Percentiles rank a stretch among this genome's conserved stretches.
phyloP scores from a whole-genome alignment of 2,113 vertebrate genomes.

The Psettodes erumei region DNA sequence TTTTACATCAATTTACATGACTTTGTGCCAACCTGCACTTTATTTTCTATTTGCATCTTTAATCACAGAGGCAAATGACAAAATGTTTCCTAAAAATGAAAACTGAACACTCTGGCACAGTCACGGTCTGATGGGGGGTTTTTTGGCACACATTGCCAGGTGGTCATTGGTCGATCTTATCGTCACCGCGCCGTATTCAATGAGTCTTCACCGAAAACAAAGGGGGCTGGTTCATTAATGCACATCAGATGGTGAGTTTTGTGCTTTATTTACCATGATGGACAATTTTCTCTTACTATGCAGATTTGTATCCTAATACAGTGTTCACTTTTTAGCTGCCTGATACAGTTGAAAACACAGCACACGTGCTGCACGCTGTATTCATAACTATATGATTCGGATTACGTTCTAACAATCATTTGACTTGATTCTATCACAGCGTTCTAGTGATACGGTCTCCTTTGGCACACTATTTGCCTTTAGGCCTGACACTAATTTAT shows the following conservation, averaged over 20 bases:
- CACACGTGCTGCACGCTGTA: not conserved
- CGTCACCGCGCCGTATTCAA: no score
- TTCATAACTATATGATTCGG: no score
- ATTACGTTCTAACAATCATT: conserved; percentile 19
- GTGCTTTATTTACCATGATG: not conserved
- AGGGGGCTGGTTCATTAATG: not conserved
- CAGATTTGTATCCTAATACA: conserved; percentile 17
- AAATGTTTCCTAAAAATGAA: not conserved
- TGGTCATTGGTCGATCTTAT: conserved; percentile 21
- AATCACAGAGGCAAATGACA: not conserved
- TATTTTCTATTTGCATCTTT: not conserved
- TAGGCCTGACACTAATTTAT: conserved; percentile 23
- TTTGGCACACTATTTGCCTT: conserved; percentile 37
- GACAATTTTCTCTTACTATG: not conserved
- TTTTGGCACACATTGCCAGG: not conserved
- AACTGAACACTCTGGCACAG: not conserved
- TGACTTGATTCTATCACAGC: not conserved
- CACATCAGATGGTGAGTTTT: not conserved
- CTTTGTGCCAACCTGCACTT: not conserved
- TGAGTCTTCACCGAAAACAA: conserved; percentile 14
- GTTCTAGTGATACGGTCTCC: conserved; percentile 27
- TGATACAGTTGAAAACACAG: conserved; percentile 1
- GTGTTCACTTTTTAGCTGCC: not conserved
- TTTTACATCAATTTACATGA: not conserved
- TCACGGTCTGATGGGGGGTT: no score